Evolutionary conservation across 1,140 invertebrate species (phyloP), one percentile per base, ranked within the genome.

Genomic region (Apis dorsata): DNA sequence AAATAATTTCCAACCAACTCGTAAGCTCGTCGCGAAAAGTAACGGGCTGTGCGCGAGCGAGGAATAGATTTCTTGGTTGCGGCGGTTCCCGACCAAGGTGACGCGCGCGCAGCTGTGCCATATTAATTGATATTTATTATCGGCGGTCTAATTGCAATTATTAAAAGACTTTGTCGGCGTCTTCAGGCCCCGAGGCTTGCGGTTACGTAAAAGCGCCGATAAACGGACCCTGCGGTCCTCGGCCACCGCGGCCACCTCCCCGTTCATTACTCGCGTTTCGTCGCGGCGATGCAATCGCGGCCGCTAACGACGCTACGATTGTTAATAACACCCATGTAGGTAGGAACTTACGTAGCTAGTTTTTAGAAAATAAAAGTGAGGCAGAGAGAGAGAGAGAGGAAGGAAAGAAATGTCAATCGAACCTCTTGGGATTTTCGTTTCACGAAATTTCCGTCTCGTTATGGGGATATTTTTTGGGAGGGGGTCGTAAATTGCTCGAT

Each of bases 121-220:
- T 76, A 90, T 91, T 91, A 93, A 94, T 93, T 93, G 92, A 93
- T 93, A 93, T 92, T 93, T 93, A 93, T 91, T 90, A 91, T 91
- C 88, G 77, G 84, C 85, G 89, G 89, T 90, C 88, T 91, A 92
- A 92, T 93, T 92, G 90, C 92, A 91, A 93, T 92, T 93, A 93
- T 93, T 93, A 93, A 84, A 91, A 91, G 91, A 93, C 92, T 94
- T 94, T 93, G 92, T 93, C 93, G 92, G 93, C 90, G 86, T 81
- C 83, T 81, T 88, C 66, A 83, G 69, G 89, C 62, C 65, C 81
- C 88, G 88, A 87, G 90, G 89, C 89, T 93, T 94, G 93, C 85
- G 93, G 93, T 93, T 90, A 88, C 85, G 86, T 89, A 88, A 92
- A 92, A 91, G 90, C 87, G 91, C 89, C 91, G 90, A 93, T 91